phyloP scores from a whole-genome alignment of 2,113 vertebrate species.

The Megaceryle torquata region DNA sequence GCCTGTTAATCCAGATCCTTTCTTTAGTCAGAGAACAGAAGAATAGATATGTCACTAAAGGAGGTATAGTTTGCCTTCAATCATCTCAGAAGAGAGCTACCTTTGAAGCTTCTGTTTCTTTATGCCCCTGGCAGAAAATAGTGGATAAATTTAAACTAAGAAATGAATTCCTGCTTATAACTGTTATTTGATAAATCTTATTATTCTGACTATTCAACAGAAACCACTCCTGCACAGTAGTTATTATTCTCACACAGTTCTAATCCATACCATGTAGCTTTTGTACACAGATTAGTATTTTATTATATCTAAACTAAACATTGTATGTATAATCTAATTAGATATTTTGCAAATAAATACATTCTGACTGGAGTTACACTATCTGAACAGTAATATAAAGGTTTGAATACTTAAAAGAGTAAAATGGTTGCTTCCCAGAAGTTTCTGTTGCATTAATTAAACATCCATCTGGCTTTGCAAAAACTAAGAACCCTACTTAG shows the following conservation, averaged over 20 bases:
- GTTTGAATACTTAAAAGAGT: conserved; percentile 13
- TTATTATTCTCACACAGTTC: conserved; percentile 44
- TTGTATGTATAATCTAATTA: conserved; percentile 39
- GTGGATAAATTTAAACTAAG: conserved; percentile 46
- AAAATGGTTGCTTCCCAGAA: neutral
- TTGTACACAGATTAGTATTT: conserved; percentile 56
- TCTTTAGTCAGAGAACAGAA: conserved; percentile 16
- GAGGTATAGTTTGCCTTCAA: conserved; percentile 1
- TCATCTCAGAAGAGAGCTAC: conserved; percentile 2
- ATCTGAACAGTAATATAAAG: neutral
- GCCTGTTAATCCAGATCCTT: neutral
- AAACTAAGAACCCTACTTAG: neutral
- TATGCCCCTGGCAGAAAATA: conserved; percentile 21
- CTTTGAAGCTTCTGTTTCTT: conserved; percentile 49
- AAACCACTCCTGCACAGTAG: neutral
- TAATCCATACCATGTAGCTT: conserved; percentile 45
- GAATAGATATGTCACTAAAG: conserved; percentile 26
- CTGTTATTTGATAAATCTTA: conserved; percentile 55
- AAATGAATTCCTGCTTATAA: conserved; percentile 59
- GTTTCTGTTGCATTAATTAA: conserved; percentile 8
- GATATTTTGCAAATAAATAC: conserved; percentile 53
- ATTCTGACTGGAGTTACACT: neutral
- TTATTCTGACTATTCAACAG: conserved; percentile 48
- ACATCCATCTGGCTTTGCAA: neutral
- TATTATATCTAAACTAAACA: conserved; percentile 18